Base-by-base conservation (phyloP, 2,113 vertebrate genomes). In the Numida meleagris region DNA sequence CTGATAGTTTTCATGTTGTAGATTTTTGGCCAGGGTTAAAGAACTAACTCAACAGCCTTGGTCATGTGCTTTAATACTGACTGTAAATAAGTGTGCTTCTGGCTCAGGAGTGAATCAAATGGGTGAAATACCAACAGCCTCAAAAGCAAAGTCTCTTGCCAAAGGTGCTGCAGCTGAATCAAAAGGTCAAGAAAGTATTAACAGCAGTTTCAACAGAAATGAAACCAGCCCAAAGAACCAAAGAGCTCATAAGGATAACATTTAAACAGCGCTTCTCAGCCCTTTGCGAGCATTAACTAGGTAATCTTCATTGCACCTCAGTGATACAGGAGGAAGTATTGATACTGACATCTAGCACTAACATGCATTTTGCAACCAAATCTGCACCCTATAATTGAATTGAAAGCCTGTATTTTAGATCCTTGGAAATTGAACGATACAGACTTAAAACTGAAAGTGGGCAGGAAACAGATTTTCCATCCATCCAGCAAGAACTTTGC, bases 121-220 rank as follows among this genome's bases (percentile, higher is more conserved):
- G 12, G 63, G 53, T 85, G 55, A 94, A 95, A 94, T 79, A 89
- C 17, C 62, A 86, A 18, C 62, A 91, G 70, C 42, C 38, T 87
- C 4, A 0, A 91, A 94, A 93, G 55, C 48, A 72, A 92, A 53
- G 81, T 93, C 58, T 62, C 15, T 88, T 93, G 88, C 68, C 78
- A 89, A 93, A 90, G 90, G 83, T 92, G 53, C 31, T 82, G 62
- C 40, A 89, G 81, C 83, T 88, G 86, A 95, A 94, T 80, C 91
- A 42, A 92, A 96, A 97, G 96, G 93, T 96, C 95, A 95, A 73
- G 27, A 33, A 65, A 83, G 62, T 88, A 88, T 92, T 89, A 95
- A 75, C 66, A 18, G 34, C 68, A 92, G 70, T 91, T 92, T 93
- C 55, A 82, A 86, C 36, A 77, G 86, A 93, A 94, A 85, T 88